These are phyloP conservation scores for Ranitomeya variabilis DNA, from an alignment of 2,113 vertebrate genomes.

Conservation along the genomic window DNA sequence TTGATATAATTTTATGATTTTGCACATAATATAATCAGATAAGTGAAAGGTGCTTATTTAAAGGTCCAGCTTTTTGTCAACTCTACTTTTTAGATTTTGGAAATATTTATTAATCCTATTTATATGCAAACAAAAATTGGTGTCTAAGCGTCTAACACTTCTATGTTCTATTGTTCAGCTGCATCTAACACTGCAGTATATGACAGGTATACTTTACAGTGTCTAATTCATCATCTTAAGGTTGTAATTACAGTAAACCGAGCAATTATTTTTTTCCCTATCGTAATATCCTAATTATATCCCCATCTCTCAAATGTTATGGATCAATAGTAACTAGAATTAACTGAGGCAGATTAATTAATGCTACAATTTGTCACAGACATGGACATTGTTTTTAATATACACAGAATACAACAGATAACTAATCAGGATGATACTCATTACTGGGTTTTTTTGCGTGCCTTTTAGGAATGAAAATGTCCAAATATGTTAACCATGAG, in stretches of 20 bases:
- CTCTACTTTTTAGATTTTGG: not conserved
- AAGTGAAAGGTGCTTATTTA: not conserved
- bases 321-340: conserved; percentile 11
- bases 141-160: not conserved
- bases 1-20: not conserved
- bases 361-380: conserved; percentile 45
- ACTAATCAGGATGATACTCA: not conserved
- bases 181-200: not conserved
- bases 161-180: not conserved
- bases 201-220: conserved; percentile 31
- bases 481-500: too few species aligned
- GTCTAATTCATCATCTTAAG: conserved; percentile 37
- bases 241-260: conserved; percentile 25
- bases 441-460: not conserved
- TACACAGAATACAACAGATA: conserved; percentile 18
- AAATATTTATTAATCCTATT: not conserved
- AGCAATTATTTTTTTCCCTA: conserved; percentile 30
- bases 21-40: not conserved
- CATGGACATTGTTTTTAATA: conserved; percentile 11
- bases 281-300: conserved; percentile 45
- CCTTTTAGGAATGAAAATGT: not conserved
- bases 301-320: conserved; percentile 22
- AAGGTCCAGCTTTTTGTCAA: not conserved
- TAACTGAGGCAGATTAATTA: conserved; percentile 39
- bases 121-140: not conserved